Conservation (phyloP, 2,113 vertebrate genomes). For the Ciconia maguari region DNA sequence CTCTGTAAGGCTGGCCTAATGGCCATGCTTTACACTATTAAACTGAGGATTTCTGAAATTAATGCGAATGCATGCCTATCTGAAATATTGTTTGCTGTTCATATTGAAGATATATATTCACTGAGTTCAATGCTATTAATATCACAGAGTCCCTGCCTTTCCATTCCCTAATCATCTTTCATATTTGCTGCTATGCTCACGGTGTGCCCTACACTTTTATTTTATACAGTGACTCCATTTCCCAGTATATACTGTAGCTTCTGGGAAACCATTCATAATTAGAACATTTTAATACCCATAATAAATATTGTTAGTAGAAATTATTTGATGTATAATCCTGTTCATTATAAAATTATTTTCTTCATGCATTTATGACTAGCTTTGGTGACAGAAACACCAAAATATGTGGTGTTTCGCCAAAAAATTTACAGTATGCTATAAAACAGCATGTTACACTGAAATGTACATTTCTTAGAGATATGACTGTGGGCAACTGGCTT, state of each 20-base stretch:
- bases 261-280: slow-evolving; percentile 1
- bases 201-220: neutral
- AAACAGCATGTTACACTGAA: neutral
- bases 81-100: neutral
- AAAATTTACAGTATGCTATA: neutral
- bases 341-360: neutral
- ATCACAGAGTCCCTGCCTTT: neutral
- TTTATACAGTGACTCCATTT: neutral
- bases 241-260: neutral
- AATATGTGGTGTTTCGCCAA: too few species aligned
- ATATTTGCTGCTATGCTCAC: neutral
- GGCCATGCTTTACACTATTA: neutral
- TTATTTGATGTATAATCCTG: neutral
- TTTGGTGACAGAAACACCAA: neutral
- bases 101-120: neutral
- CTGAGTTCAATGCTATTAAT: neutral
- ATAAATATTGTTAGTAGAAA: neutral
- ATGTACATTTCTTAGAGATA: neutral
- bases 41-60: neutral
- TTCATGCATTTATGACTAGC: neutral
- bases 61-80: neutral
- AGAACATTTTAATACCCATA: neutral
- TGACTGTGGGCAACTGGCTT: neutral
- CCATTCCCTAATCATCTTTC: neutral
- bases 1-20: neutral